These are phyloP conservation scores for Monomorium pharaonis DNA, from an alignment of 1,140 invertebrate species.

Conservation along the genomic window DNA sequence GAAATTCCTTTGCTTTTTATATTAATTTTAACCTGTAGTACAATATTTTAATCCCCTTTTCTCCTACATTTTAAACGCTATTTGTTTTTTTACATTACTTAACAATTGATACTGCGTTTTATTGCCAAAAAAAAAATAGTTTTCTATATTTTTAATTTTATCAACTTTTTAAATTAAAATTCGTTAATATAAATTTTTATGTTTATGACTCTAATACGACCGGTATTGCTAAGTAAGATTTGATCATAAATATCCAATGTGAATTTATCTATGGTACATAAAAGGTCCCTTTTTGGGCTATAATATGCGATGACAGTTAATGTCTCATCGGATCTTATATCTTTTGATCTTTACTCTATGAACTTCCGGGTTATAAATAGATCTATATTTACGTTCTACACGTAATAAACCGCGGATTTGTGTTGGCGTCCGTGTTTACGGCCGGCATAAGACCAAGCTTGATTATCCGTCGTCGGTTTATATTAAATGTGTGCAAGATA, in stretches of 20 bases:
- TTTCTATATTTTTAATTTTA: not conserved
- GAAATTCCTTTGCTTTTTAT: not conserved
- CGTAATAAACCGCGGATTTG: conserved; percentile 34
- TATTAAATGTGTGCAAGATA: conserved; percentile 25
- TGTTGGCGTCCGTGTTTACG: not conserved
- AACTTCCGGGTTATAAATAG: not conserved
- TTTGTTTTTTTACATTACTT: not conserved
- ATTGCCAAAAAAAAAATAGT: not conserved
- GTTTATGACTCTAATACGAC: not conserved
- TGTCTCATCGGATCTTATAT: conserved; percentile 1
- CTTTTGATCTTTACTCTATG: conserved; percentile 37
- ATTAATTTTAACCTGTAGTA: not conserved
- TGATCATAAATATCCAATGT: not conserved
- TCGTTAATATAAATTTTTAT: not conserved
- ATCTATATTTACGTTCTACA: conserved; percentile 15
- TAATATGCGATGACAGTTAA: not conserved
- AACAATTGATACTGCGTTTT: not conserved
- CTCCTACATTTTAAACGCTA: not conserved
- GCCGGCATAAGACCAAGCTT: not conserved
- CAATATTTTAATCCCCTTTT: not conserved
- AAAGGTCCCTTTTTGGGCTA: not conserved
- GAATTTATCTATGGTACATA: not conserved
- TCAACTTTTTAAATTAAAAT: not conserved
- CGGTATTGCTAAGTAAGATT: not conserved
- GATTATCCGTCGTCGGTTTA: conserved; percentile 24